Base-by-base conservation (phyloP, 2,888 invertebrate species). In the Bedellia somnulentella region DNA sequence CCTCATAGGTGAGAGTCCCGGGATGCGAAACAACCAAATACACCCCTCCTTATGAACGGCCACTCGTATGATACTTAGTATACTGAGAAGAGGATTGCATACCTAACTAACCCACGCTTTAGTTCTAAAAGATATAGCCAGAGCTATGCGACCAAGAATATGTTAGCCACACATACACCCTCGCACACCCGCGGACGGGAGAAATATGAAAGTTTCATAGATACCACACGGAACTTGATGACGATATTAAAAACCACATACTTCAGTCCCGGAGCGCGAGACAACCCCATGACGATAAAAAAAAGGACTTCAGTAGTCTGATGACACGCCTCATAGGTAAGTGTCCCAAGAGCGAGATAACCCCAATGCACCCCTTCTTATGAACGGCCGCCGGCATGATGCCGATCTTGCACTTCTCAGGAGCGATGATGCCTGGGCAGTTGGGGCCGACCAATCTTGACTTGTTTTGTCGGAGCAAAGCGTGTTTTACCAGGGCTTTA, bases 341-440 rank as follows among this genome's bases (percentile, higher is more conserved):
- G 80, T 4, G 99, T 99, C 35, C 99, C 99, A 10, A 97, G 34
- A 97, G 80, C 8, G 96, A 97, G 2, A 98, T 97, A 31, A 99
- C 94, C 28, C 95, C 95, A 37, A 98, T 84, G 57, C 83, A 86
- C 23, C 97, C 98, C 47, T 80, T 80, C 60, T 93, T 89, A 71
- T 99, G 98, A 46, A 99, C 95, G 49, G 97, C 93, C 1, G 94
- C 98, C 3, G 99, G 99, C 99, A 99, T 99, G 52, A 99, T 99
- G 37, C 99, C 99, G 57, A 99, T 99, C 80, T 99, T 99, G 76
- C 99, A 99, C 83, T 92, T 59, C 14, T 87, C 90, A 2, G 93
- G 93, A 5, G 95, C 94, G 55, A 99, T 99, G 51, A 99, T 95
- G 40, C 99, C 99, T 3, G 99, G 99, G 59, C 99, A 99, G 67